These are phyloP conservation scores for Calliphora vomitoria DNA, from an alignment of 2,888 invertebrate species.

Conservation along the genomic window DNA sequence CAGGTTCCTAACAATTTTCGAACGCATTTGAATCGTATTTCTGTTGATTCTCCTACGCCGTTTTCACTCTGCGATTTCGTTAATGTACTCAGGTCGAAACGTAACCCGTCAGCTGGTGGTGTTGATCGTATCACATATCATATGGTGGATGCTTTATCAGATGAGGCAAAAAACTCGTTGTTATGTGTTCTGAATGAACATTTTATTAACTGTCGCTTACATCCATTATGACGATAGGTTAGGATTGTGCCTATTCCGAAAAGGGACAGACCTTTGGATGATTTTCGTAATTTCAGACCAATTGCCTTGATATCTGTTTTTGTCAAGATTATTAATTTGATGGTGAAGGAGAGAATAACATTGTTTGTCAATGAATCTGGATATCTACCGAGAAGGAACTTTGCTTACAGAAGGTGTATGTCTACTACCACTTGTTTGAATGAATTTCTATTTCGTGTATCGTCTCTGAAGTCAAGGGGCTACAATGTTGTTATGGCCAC, in stretches of 20 bases:
- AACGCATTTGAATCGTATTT: not conserved
- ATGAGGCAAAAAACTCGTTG: not conserved
- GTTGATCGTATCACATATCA: not conserved
- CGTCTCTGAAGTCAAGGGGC: not conserved
- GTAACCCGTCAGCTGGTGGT: not conserved
- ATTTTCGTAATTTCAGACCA: not conserved
- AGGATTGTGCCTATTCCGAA: constrained; percentile 2
- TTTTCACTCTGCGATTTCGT: not conserved
- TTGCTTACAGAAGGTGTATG: not conserved
- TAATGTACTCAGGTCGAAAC: not conserved
- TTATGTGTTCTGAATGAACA: not conserved
- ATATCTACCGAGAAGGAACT: not conserved
- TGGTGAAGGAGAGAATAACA: not conserved
- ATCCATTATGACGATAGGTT: not conserved
- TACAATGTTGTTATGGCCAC: not conserved
- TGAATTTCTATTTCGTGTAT: not conserved
- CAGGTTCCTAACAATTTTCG: not conserved
- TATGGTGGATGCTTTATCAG: not conserved
- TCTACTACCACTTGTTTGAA: not conserved
- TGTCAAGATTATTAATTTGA: not conserved
- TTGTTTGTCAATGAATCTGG: not conserved
- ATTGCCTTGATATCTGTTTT: not conserved
- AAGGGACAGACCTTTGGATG: not conserved
- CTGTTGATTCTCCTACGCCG: not conserved
- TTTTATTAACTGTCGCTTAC: not conserved